Evolutionary conservation across 2,888 invertebrate species (phyloP).

Genomic region (Schizotus pectinicornis): DNA sequence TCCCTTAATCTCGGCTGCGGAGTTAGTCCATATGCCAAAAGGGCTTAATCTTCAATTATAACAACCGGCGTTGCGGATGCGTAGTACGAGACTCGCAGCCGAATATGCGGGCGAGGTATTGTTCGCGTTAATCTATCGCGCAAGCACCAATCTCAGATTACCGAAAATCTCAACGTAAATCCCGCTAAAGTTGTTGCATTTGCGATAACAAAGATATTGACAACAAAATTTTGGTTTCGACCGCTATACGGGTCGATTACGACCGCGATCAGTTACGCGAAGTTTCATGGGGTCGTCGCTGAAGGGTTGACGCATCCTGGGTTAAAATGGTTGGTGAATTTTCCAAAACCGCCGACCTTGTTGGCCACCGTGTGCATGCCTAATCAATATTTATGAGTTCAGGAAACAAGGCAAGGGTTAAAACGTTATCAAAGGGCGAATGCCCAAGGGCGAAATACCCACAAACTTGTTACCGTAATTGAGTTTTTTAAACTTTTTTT

Average conservation of each 20-base stretch:
- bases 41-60: constrained; percentile 49
- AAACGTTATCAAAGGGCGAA: constrained; percentile 44
- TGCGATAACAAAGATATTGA: too few relatives aligned
- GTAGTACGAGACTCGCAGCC: background rate
- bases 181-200: background rate
- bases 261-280: too few relatives aligned
- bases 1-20: constrained; percentile 41
- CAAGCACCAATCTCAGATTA: constrained; percentile 1
- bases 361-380: constrained; percentile 20
- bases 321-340: too few relatives aligned
- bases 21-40: constrained; percentile 42
- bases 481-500: constrained; percentile 40
- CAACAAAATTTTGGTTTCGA: too few relatives aligned
- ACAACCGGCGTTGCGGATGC: constrained; percentile 33
- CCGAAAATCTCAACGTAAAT: constrained; percentile 2
- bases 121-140: constrained; percentile 20
- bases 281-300: too few relatives aligned
- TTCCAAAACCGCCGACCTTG: constrained; percentile 13
- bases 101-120: constrained; percentile 27
- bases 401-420: constrained; percentile 37
- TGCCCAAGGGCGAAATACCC: constrained; percentile 42
- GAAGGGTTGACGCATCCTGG: too few relatives aligned
- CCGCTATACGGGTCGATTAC: too few relatives aligned
- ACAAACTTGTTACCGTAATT: constrained; percentile 46
- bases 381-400: constrained; percentile 34